Conservation (phyloP, 2,113 vertebrate genomes). For the Mirza zaza region DNA sequence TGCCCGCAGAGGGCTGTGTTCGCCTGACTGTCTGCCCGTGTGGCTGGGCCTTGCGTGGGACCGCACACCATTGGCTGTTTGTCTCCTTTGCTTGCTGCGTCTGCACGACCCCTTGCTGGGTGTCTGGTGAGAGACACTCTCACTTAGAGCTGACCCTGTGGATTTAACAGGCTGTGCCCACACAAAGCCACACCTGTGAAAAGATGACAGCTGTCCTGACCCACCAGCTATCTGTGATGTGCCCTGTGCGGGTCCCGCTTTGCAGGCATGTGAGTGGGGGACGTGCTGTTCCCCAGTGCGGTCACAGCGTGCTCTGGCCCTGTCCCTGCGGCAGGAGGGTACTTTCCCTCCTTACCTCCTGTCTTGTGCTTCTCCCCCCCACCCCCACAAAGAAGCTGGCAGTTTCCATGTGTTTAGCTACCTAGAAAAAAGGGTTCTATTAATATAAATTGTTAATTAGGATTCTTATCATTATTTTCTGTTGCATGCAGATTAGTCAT, state of each 20-base stretch:
- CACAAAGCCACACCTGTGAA: accelerated
- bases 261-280: background rate
- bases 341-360: no score
- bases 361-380: background rate
- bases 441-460: constrained; percentile 36
- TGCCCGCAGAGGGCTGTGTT: accelerated
- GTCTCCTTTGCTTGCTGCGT: background rate
- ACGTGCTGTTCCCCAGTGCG: no score
- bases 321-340: accelerated
- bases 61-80: accelerated
- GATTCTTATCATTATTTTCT: constrained; percentile 11
- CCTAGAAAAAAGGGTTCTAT: background rate
- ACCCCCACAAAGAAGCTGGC: background rate
- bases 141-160: accelerated
- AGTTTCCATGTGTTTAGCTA: background rate
- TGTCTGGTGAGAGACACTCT: background rate
- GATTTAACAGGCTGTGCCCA: accelerated
- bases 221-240: accelerated
- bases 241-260: background rate
- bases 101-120: accelerated
- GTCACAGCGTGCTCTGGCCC: accelerated
- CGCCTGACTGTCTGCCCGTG: accelerated
- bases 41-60: accelerated
- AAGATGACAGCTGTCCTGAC: no score
- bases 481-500: background rate